Conservation (phyloP, 2,797 vertebrate species). For the Sebastes dallii region DNA sequence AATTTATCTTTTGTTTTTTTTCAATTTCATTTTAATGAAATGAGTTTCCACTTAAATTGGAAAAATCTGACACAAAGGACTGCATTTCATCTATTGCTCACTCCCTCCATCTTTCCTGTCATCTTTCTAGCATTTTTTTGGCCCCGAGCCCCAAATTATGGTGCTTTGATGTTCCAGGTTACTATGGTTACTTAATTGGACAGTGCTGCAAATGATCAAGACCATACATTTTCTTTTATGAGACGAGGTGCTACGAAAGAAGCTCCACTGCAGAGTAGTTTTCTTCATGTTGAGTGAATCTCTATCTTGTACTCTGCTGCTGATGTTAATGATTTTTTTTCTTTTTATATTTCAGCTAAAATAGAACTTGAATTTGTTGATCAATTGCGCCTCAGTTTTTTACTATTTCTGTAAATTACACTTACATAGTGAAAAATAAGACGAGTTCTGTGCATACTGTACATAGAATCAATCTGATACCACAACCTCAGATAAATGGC, state of each 20-base stretch:
- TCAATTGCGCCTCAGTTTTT: background rate
- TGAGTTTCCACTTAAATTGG: conserved; percentile 43
- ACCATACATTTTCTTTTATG: conserved; percentile 10
- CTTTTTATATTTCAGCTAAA: background rate
- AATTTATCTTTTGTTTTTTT: conserved; percentile 2
- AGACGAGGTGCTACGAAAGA: background rate
- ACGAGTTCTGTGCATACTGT: background rate
- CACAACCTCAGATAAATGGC: background rate
- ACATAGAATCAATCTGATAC: background rate
- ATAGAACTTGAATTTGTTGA: background rate
- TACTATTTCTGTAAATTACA: background rate
- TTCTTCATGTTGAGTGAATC: background rate
- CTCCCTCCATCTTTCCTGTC: conserved; percentile 18
- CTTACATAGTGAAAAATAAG: background rate
- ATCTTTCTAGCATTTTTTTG: conserved; percentile 31
- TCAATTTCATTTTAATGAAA: conserved; percentile 10
- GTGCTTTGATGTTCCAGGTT: conserved; percentile 43
- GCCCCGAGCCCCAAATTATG: conserved; percentile 14
- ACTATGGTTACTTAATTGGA: conserved; percentile 38
- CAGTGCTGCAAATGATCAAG: conserved; percentile 20
- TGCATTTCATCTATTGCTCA: conserved; percentile 19
- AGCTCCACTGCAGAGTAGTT: background rate
- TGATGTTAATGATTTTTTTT: background rate
- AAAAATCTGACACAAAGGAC: conserved; percentile 23
- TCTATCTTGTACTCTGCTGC: background rate